Evolutionary conservation across 1,140 invertebrate genomes (phyloP), one percentile per base, ranked within the genome.

Genomic region (Drosophila ficusphila): DNA sequence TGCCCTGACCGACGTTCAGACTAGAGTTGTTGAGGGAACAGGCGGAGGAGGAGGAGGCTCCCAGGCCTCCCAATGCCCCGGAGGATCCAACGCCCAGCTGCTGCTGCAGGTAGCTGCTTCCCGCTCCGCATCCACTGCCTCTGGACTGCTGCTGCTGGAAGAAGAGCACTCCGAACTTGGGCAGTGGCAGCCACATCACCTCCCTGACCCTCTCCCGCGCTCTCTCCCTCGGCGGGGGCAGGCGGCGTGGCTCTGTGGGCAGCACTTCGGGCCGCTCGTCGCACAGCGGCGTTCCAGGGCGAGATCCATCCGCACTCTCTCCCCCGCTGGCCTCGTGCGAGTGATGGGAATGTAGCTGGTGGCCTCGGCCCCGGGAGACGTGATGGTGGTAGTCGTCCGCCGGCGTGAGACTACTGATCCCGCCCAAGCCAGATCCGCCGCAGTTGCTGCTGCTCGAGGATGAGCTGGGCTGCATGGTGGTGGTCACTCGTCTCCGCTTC

Each of bases 221-320:
- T 21, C 93, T 91, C 12, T 95, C 93, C n/a, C 82, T 27, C 5
- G 76, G 76, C 19, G 95, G 93, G 6, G 95, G 95, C 77, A 96
- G 95, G 33, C 93, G 94, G 23, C 96, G 93, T 9, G 95, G 95
- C 76, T 96, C 96, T 34, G 93, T 93, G 2, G 95, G 96, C 54
- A 93, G 91, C 74, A 95, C 95, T 79, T 97, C 96, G 1, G 96
- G 96, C 31, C 95, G 92, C 79, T 97, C 96, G 91, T 97, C 96
- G 70, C 96, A 96, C 14, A 97, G 92, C 7, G 96, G 96, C 4
- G 96, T 97, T 7, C 96, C 96, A 4, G 96, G 96, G 51, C 96
- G 91, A 2, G 95, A 96, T 38, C 94, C 94, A 31, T 91, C 90
- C 14, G 90, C 90, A 72, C 91, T 91, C 46, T 91, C 91, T 16